phyloP scores from a whole-genome alignment of 37 sponge, comb jelly and placozoan species.

The Beroe forskalii region DNA sequence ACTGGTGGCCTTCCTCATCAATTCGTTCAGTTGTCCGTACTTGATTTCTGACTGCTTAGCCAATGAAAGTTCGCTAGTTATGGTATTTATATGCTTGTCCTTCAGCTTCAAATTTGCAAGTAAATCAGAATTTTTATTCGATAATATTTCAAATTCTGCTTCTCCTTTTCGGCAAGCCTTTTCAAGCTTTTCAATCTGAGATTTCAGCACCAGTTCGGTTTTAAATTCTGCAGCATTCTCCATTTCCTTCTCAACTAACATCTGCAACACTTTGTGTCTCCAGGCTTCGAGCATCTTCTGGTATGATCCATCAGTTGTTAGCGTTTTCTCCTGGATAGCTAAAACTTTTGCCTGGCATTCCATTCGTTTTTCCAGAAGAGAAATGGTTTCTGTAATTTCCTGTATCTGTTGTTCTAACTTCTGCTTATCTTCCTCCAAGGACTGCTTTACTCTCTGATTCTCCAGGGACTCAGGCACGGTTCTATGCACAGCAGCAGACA shows the following conservation, averaged over 20 bases:
- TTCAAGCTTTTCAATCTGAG: slow-evolving; percentile 8
- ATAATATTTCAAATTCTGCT: neutral
- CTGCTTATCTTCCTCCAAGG: neutral
- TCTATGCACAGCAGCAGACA: neutral
- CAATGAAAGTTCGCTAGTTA: neutral
- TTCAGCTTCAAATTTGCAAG: slow-evolving; percentile 29
- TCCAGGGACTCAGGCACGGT: neutral
- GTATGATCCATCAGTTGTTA: neutral
- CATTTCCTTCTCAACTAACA: slow-evolving; percentile 37
- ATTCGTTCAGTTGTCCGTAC: neutral
- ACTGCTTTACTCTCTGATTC: neutral
- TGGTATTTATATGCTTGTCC: slow-evolving; percentile 11
- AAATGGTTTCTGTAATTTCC: neutral
- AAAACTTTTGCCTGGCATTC: slow-evolving; percentile 13
- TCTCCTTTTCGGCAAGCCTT: neutral
- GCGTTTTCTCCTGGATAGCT: slow-evolving; percentile 39
- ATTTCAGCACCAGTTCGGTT: neutral
- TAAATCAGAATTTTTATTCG: slow-evolving; percentile 16
- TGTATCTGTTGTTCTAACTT: neutral
- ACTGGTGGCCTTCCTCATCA: neutral
- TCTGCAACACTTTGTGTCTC: slow-evolving; percentile 49
- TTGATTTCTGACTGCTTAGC: slow-evolving; percentile 12
- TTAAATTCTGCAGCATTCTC: neutral
- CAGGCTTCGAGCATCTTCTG: slow-evolving; percentile 34
- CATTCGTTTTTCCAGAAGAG: slow-evolving; percentile 3